phyloP scores from a whole-genome alignment of 2,797 vertebrate genomes.

The Hydrophis major region DNA sequence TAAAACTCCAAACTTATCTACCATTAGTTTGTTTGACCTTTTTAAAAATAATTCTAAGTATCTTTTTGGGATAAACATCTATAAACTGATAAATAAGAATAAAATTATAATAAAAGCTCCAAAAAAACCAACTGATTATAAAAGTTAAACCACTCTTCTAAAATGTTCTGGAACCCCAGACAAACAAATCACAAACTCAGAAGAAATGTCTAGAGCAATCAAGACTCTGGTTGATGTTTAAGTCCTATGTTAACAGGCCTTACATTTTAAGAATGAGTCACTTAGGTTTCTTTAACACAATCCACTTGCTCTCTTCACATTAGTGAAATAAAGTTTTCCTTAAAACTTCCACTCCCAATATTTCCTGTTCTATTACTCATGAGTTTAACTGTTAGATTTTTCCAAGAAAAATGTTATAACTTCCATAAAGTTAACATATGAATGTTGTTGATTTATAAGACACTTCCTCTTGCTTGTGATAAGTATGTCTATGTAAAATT shows the following conservation, averaged over 20 bases:
- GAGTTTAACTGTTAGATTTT: background rate
- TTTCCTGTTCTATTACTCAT: background rate
- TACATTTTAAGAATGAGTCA: background rate
- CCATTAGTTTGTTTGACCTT: background rate
- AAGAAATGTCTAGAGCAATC: slow-evolving; percentile 2
- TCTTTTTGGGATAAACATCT: background rate
- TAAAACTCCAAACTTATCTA: background rate
- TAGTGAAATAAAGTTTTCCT: background rate
- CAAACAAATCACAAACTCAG: background rate
- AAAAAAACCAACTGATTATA: background rate
- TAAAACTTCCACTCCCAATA: background rate
- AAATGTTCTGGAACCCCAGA: background rate
- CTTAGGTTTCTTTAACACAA: background rate
- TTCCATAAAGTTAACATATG: background rate
- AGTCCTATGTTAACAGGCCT: background rate
- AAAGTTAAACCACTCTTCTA: background rate
- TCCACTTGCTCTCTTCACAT: background rate
- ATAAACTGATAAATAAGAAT: background rate
- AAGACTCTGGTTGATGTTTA: slow-evolving; percentile 19
- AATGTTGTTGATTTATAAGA: background rate
- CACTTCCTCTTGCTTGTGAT: background rate
- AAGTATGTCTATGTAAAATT: background rate
- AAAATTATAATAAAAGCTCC: background rate
- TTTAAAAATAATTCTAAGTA: background rate
- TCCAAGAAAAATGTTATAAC: background rate